These are phyloP conservation scores for Venustoraphidia nigricollis DNA, from an alignment of 2,888 invertebrate species.

Conservation along the genomic window DNA sequence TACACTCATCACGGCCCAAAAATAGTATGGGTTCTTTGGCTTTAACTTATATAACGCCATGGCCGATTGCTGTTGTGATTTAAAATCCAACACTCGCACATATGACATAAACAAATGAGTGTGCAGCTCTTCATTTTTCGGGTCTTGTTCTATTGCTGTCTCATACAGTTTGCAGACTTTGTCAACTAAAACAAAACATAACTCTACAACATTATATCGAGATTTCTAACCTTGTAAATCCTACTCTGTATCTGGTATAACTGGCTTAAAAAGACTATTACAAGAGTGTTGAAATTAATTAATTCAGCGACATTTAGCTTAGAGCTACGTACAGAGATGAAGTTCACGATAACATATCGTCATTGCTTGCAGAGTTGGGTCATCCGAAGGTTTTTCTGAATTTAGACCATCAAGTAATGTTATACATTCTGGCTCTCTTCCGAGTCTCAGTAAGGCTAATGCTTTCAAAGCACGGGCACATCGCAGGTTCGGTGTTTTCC, in stretches of 20 bases:
- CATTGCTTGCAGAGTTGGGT: constrained; percentile 88
- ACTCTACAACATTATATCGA: neutral
- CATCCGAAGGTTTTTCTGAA: constrained; percentile 74
- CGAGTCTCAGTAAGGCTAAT: constrained; percentile 75
- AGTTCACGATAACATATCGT: constrained; percentile 88
- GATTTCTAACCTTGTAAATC: too few relatives aligned
- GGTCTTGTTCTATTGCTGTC: constrained; percentile 71
- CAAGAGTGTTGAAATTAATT: too few relatives aligned
- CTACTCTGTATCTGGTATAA: too few relatives aligned
- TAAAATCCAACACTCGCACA: constrained; percentile 77
- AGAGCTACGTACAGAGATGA: constrained; percentile 61
- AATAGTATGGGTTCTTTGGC: constrained; percentile 91
- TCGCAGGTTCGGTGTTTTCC: constrained; percentile 76
- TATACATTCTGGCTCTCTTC: constrained; percentile 66
- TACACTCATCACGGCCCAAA: constrained; percentile 96
- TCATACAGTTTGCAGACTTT: constrained; percentile 83
- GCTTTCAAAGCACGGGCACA: constrained; percentile 90
- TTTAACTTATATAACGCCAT: constrained; percentile 80
- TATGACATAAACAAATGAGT: constrained; percentile 94
- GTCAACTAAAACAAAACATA: constrained; percentile 45
- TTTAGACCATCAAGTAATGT: constrained; percentile 59
- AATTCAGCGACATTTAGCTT: constrained; percentile 2
- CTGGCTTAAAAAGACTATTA: too few relatives aligned
- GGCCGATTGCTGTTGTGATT: constrained; percentile 80
- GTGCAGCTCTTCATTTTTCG: constrained; percentile 79